Evolutionary conservation across 2,888 invertebrate genomes (phyloP), one percentile per base, ranked within the genome.

Genomic region (Syrista parreyssii): DNA sequence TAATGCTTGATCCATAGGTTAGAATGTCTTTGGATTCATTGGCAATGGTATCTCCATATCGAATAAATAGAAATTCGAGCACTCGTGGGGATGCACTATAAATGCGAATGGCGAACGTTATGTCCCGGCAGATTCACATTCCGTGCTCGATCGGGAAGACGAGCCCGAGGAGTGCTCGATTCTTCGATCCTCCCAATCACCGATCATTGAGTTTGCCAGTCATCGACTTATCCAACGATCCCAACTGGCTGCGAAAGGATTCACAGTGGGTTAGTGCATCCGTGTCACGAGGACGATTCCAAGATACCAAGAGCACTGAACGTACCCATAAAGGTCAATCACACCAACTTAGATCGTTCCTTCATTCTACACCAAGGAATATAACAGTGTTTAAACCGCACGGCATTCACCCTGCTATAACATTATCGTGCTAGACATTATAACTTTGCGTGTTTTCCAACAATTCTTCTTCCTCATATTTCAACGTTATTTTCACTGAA

Each of bases 81-180:
- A 55, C 40, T 15, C 32, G 83, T 82, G 82, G 81, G 83, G 83
- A 82, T 84, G 82, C 80, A 81, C 84, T 82, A 84, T 84, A 84
- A 83, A 83, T 82, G 83, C 79, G 82, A 80, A 84, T 83, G 84
- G 81, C 80, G 82, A 84, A 81, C 80, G 81, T 80, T 75, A 75
- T 78, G 77, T 81, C 79, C 77, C 80, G 78, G 78, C 83, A 84
- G 84, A 84, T 83, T 77, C 79, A 75, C 80, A 76, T 79, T 35
- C 75, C 81, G 79, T 76, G 78, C 80, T 81, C 81, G 82, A 79
- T 81, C 81, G 82, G 80, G 82, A 36, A 74, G 75, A 79, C 77
- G 78, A 79, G 79, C 75, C 75, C 68, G 78, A 78, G 71, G 78
- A 80, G 68, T 75, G 75, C 77, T 81, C 80, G 80, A 81, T 80